phyloP scores from a whole-genome alignment of 2,113 vertebrate genomes.

The Excalfactoria chinensis region DNA sequence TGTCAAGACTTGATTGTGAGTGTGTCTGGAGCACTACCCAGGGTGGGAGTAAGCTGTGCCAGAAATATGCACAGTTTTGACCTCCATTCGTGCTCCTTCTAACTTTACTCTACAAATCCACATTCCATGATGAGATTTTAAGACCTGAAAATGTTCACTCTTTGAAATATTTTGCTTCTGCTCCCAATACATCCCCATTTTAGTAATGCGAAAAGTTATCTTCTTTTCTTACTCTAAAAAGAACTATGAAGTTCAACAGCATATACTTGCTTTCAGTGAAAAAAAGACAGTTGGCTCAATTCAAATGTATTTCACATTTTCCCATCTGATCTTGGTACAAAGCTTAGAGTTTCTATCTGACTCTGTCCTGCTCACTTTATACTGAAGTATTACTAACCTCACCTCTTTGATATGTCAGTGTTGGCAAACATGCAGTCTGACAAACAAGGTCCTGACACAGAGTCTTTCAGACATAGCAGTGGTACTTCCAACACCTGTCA shows the following conservation, averaged over 20 bases:
- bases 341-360: neutral
- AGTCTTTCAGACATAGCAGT: neutral
- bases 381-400: neutral
- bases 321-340: neutral
- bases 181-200: neutral
- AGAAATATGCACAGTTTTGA: neutral
- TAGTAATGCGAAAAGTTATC: neutral
- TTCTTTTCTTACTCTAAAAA: neutral
- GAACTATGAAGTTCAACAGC: neutral
- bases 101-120: neutral
- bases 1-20: neutral
- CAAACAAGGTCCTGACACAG: neutral
- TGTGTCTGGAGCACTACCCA: neutral
- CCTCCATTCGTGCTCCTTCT: neutral
- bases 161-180: neutral
- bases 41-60: neutral
- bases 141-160: neutral
- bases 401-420: constrained; percentile 1
- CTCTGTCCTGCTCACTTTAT: neutral
- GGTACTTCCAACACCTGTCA: neutral
- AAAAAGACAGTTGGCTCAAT: neutral
- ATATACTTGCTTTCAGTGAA: neutral
- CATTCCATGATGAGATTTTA: neutral
- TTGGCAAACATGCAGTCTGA: neutral
- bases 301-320: neutral